Evolutionary conservation across 2,113 vertebrate genomes (phyloP), one percentile per base, ranked within the genome.

Genomic region (Hippocampus barbouri): DNA sequence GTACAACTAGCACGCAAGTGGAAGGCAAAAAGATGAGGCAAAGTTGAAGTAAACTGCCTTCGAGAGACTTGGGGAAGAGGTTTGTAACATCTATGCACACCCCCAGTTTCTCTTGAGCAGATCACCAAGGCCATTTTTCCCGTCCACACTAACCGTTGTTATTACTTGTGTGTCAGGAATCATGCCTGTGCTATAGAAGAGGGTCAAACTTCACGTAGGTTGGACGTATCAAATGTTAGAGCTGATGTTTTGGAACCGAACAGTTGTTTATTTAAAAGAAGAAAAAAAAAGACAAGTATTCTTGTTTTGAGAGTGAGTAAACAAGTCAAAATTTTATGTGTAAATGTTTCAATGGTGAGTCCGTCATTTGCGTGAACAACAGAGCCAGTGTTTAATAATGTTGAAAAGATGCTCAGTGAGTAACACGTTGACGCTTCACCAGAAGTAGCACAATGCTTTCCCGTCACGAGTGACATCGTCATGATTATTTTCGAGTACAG

Each of bases 201-300:
- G 63, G 69, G 75, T 91, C 93, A 93, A 70, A 73, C 70, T 64
- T 79, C 56, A 11, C 25, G 59, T 69, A 67, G 72, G 79, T 57
- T 77, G 72, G 77, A 79, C 10, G 0, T 49, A 74, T 71, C 69
- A 79, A 70, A 68, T 72, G 73, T 64, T 62, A 68, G 73, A 82
- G 80, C 79, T 76, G 56, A 93, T 92, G 88, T 94, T 96, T 95
- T 93, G 93, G 92, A 95, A 95, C 91, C 93, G 92, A 94, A 93
- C 82, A 79, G 86, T 89, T 47, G 83, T 89, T 83, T 60, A 7
- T 59, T 9, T 57, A 57, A 25, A 59, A 25, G 27, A 8, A 60
- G 66, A 76, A 82, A 81, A 69, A 68, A 75, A 71, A 69, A 70
- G 71, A 76, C 67, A 73, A 83, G 81, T 84, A 84, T 84, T 86